A percentile compares a stretch with the other conserved stretches of the same genome.
phyloP scores from a whole-genome alignment of 2,113 vertebrate genomes.

The Neofelis nebulosa region DNA sequence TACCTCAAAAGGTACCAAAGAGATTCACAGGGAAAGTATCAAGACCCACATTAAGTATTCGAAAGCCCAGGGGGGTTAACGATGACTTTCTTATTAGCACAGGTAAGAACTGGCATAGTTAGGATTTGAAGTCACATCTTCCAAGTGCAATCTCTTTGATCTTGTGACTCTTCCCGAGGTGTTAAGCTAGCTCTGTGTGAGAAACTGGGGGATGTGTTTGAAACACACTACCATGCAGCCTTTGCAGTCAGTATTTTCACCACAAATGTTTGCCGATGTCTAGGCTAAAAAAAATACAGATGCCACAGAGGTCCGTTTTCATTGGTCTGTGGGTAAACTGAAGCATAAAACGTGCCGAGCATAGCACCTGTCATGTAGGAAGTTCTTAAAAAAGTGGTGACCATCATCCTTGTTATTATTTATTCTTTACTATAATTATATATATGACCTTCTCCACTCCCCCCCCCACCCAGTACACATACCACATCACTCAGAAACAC shows the following conservation, averaged over 20 bases:
- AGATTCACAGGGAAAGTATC: not conserved
- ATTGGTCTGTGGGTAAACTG: not conserved
- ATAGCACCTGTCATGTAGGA: too few species aligned
- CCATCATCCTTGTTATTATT: not conserved
- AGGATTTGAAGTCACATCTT: not conserved
- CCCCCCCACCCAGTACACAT: not conserved
- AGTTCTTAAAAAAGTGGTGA: not conserved
- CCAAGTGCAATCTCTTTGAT: not conserved
- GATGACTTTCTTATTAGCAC: not conserved
- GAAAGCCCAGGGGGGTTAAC: not conserved
- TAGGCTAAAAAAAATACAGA: not conserved
- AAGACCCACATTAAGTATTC: not conserved
- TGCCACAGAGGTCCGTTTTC: not conserved
- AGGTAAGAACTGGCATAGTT: not conserved
- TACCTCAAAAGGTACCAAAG: not conserved
- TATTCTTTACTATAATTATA: not conserved
- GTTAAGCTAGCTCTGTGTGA: not conserved
- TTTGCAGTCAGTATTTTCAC: not conserved
- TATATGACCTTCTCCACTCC: fast-evolving
- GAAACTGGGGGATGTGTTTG: not conserved
- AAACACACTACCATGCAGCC: not conserved
- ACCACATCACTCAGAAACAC: not conserved
- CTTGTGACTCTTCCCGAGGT: not conserved
- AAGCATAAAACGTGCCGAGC: not conserved
- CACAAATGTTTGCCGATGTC: not conserved